Evolutionary conservation across 2,113 vertebrate species (phyloP).

Genomic region (Sapajus apella): DNA sequence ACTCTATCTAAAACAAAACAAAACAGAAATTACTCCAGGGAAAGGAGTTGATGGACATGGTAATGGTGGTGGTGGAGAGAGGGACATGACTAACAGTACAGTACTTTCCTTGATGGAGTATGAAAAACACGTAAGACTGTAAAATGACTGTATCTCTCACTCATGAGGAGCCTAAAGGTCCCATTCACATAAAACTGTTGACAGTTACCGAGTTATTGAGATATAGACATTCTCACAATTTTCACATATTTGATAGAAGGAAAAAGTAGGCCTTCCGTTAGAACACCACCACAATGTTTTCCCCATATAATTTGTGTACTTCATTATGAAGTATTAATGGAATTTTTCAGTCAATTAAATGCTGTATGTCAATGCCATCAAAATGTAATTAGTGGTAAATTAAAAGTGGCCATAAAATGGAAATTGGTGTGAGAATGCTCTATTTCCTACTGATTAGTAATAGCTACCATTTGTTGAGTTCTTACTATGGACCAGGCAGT

Average conservation of each 20-base stretch:
- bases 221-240: neutral
- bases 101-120: neutral
- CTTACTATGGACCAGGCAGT: neutral
- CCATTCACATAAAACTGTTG: neutral
- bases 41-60: neutral
- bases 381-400: constrained; percentile 69
- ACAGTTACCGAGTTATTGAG: neutral
- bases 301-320: constrained; percentile 41
- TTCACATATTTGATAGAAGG: neutral
- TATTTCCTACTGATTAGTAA: constrained; percentile 17
- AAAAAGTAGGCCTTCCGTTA: neutral
- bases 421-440: constrained; percentile 41
- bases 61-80: too few relatives aligned
- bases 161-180: neutral
- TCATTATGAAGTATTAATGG: constrained; percentile 67
- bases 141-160: neutral
- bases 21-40: neutral
- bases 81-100: rapidly evolving
- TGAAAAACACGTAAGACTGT: neutral
- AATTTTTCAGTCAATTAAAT: constrained; percentile 72
- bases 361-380: constrained; percentile 61
- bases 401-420: constrained; percentile 47
- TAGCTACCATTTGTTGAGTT: constrained; percentile 21
- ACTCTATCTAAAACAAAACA: neutral
- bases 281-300: constrained; percentile 41